Evolutionary conservation across 2,888 invertebrate genomes (phyloP), one percentile per base, ranked within the genome.

Genomic region (Rhimphoctona megacephalus): DNA sequence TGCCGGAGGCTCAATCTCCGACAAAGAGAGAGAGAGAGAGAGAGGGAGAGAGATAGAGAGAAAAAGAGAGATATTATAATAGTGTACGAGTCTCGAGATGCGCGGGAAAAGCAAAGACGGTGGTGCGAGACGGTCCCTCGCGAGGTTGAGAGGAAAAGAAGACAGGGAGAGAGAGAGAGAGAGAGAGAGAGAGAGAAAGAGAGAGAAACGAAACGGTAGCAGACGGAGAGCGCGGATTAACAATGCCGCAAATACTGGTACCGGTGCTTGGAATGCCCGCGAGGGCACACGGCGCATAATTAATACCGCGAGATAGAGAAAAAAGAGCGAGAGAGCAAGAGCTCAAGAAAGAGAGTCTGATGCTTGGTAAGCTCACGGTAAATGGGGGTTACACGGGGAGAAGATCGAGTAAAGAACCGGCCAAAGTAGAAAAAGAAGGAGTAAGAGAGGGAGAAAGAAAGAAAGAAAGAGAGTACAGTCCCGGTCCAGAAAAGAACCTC

Each of bases 221-320:
- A 91, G 91, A 91, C 90, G 92, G 89, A 91, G 92, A 91, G 91
- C 92, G 92, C 90, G 93, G 93, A 93, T 94, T 93, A 94, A 94
- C 94, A 93, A 94, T 93, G 93, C 93, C 89, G 93, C 93, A 93
- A 93, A 94, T 94, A 93, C 93, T 93, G 93, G 93, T 93, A 92
- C 91, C 92, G 87, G 85, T 92, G 91, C 90, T 90, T 91, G 93
- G 94, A 93, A 94, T 94, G 94, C 92, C 92, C 91, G 91, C 92
- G 92, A 92, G 92, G 92, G 92, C 91, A 91, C 92, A 92, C 91
- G 91, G 92, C 93, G 94, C 94, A 94, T 94, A 94, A 94, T 94
- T 94, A 94, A 94, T 94, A 93, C 93, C 90, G 89, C 79, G 83
- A 83, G 83, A 46, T 54, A 39, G 33, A 72, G 80, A 82, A 76